Evolutionary conservation across 64 coral and sea anemone species (phyloP).

Genomic region (Dendronephthya gigantea): DNA sequence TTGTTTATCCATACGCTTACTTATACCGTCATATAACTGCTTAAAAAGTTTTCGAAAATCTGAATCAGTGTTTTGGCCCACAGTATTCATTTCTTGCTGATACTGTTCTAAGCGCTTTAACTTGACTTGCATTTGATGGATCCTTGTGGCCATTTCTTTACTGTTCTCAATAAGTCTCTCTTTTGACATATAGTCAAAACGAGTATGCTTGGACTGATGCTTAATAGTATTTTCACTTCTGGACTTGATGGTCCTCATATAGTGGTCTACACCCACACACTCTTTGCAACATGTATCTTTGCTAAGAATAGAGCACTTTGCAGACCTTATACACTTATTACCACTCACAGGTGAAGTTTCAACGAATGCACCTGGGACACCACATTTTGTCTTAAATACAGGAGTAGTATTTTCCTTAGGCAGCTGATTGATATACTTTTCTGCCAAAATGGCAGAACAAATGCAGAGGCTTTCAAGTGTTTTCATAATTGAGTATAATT

Average conservation of each 20-base stretch:
- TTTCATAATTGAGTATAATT: background rate
- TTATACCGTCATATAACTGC: background rate
- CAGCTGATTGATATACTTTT: too few relatives aligned
- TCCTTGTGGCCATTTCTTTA: background rate
- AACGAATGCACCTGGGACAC: too few relatives aligned
- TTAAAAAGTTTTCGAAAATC: background rate
- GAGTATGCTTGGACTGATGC: background rate
- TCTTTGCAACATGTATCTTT: too few relatives aligned
- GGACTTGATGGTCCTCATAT: background rate
- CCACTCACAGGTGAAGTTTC: too few relatives aligned
- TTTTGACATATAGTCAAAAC: slow-evolving; percentile 4
- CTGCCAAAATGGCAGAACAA: too few relatives aligned
- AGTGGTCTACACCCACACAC: background rate
- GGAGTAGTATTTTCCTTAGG: too few relatives aligned
- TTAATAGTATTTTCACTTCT: too few relatives aligned
- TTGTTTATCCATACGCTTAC: background rate
- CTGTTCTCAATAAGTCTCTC: background rate
- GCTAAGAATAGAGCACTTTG: too few relatives aligned
- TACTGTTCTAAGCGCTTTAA: background rate
- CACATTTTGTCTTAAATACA: too few relatives aligned
- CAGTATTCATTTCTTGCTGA: background rate
- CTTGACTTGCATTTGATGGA: background rate
- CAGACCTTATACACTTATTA: too few relatives aligned
- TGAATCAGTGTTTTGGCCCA: background rate
- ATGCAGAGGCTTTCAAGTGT: too few relatives aligned